A percentile compares a stretch with the other conserved stretches of the same genome.
Evolutionary conservation across 2,888 invertebrate genomes (phyloP).

Genomic region (Anagyrus pseudococci): DNA sequence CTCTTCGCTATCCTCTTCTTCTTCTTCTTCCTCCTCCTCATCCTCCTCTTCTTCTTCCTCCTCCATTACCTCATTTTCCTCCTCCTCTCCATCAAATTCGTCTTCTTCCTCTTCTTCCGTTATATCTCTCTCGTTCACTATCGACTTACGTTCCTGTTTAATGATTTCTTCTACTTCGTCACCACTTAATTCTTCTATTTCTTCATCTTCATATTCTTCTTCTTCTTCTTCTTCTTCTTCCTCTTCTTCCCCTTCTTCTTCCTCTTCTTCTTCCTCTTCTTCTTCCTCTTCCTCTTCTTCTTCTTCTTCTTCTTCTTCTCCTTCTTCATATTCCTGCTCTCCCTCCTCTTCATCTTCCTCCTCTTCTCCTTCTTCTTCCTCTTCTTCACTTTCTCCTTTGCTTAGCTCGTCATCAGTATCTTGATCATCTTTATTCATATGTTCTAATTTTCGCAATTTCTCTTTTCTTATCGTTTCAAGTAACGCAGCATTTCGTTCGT

Average conservation of each 20-base stretch:
- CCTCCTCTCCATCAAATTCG: conserved; percentile 19
- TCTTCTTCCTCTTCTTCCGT: conserved; percentile 16
- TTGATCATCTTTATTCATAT: conserved; percentile 39
- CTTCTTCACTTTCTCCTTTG: conserved; percentile 38
- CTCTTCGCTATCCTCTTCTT: conserved; percentile 3
- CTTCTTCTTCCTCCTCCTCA: conserved; percentile 37
- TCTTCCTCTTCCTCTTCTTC: conserved; percentile 36
- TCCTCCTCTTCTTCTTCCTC: conserved; percentile 32
- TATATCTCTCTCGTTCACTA: background rate
- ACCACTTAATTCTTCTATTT: conserved; percentile 35
- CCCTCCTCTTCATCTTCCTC: conserved; percentile 44
- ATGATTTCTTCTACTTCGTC: too few relatives aligned
- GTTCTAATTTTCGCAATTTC: conserved; percentile 36
- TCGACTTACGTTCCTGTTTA: conserved; percentile 39
- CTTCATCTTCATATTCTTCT: conserved; percentile 24
- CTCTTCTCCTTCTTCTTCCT: conserved; percentile 32
- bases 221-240: conserved; percentile 29
- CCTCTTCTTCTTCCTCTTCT: conserved; percentile 31
- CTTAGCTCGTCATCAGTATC: conserved; percentile 49
- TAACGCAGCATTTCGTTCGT: conserved; percentile 30
- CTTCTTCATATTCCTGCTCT: conserved; percentile 57
- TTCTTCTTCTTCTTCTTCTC: conserved; percentile 42
- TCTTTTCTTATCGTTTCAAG: conserved; percentile 44
- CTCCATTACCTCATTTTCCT: conserved; percentile 20
- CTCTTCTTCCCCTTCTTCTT: conserved; percentile 27